Evolutionary conservation across 2,113 vertebrate genomes (phyloP).

Genomic region (Zosterops japonicus): DNA sequence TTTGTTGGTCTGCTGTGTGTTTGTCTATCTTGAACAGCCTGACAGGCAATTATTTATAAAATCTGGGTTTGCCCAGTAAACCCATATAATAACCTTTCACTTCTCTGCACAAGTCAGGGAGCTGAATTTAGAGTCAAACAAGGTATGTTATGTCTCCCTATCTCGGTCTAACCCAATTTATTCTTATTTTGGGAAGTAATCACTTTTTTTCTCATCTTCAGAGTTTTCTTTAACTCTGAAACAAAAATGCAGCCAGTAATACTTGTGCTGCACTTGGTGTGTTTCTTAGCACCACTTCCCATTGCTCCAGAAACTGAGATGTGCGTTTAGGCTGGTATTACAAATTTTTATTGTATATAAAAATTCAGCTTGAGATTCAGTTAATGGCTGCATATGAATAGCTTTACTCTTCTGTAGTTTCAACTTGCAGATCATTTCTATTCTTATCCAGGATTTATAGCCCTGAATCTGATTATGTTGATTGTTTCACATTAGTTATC

Average conservation of each 20-base stretch:
- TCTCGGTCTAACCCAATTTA: slow-evolving; percentile 47
- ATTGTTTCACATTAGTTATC: not conserved
- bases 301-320: not conserved
- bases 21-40: slow-evolving; percentile 82
- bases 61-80: slow-evolving; percentile 79
- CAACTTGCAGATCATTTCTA: not conserved
- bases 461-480: not conserved
- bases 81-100: slow-evolving; percentile 79
- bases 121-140: slow-evolving; percentile 73
- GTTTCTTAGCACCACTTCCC: not conserved
- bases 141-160: slow-evolving; percentile 70
- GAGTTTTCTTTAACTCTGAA: slow-evolving; percentile 14
- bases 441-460: not conserved
- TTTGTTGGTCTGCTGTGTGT: slow-evolving; percentile 81
- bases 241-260: not conserved
- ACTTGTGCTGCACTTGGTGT: not conserved
- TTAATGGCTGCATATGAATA: not conserved
- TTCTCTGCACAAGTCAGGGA: slow-evolving; percentile 70
- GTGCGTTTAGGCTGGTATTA: not conserved
- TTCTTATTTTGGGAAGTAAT: slow-evolving; percentile 63
- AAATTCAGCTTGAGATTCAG: not conserved
- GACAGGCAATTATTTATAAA: slow-evolving; percentile 88
- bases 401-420: not conserved
- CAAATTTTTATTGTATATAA: not conserved
- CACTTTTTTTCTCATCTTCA: slow-evolving; percentile 15